phyloP scores from a whole-genome alignment of 2,797 vertebrate genomes.

The Micrastur ruficollis region DNA sequence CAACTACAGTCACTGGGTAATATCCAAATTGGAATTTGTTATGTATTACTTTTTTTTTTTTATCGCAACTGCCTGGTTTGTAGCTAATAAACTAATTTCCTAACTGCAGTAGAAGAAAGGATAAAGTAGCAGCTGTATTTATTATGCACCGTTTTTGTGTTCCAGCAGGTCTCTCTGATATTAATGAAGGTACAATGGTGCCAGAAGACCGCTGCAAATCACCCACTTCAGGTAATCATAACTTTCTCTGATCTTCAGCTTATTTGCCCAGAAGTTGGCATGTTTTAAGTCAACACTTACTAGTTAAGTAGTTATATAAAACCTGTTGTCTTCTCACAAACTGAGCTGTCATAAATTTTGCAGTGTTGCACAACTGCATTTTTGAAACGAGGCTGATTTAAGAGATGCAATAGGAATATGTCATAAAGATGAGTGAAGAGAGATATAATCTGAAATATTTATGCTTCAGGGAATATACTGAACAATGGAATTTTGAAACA shows the following conservation, averaged over 20 bases:
- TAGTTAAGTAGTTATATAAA: neutral
- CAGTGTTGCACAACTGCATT: neutral
- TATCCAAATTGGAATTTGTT: neutral
- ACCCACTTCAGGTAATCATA: slow-evolving; percentile 92
- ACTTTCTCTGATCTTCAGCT: neutral
- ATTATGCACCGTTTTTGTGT: slow-evolving; percentile 23
- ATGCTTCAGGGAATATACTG: neutral
- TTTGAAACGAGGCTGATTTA: neutral
- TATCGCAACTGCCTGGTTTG: neutral
- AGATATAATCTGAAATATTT: neutral
- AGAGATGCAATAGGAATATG: neutral
- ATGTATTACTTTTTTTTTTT: too few species aligned
- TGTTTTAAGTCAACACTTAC: neutral
- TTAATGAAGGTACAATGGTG: slow-evolving; percentile 89
- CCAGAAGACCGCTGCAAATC: slow-evolving; percentile 98
- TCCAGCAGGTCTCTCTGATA: slow-evolving; percentile 91
- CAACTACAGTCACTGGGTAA: neutral
- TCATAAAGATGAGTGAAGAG: neutral
- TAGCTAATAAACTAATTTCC: neutral
- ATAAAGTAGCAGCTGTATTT: neutral
- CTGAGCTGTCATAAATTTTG: neutral
- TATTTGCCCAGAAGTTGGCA: neutral
- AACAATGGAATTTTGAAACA: neutral
- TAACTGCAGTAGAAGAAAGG: neutral
- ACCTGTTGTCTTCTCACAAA: neutral